Evolutionary conservation across 1,140 invertebrate species (phyloP), one percentile per base, ranked within the genome.

Genomic region (Leptinotarsa undecemlineata): DNA sequence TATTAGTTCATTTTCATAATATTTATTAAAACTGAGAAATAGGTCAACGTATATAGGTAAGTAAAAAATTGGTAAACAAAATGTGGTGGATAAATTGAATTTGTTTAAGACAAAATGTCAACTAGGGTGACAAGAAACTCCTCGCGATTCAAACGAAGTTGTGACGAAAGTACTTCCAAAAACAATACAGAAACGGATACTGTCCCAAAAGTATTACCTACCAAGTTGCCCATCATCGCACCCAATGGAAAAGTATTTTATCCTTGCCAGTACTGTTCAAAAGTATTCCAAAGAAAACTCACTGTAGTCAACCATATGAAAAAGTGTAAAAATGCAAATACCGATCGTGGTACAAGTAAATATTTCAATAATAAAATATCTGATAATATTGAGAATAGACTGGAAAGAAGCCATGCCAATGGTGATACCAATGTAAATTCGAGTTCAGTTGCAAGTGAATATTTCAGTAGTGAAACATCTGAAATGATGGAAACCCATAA

Each of bases 201-300:
- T 42, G 33, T 42, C 8, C 33, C 33, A 11, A 11, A 42, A 42
- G 33, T 42, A 42, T 42, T 42, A 42, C 33, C 33, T 42, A 42
- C 33, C 33, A 42, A 42, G 8, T 42, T 42, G 33, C 33, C 33
- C 33, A 42, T 42, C 8, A 11, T 62, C 3, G 17, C 68, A 8
- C 47, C 42, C 1, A 69, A 69, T 19, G n/a, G 68, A 20, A 69
- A 69, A 20, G 13, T 64, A 4, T 73, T 62, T 61, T 76, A 76
- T 26, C 66, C 71, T n/a, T 76, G 75, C 48, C 75, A 62, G 47
- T 73, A 69, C 60, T 76, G 75, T 26, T 63, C 57, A 26, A 76
- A 73, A 73, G 71, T 76, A 17, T 76, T 76, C 60, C 71, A 48
- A 8, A 72, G 62, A 5, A 73, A 76, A 68, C 62, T 68, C 61